Base-by-base conservation (phyloP, 2,888 invertebrate genomes). In the Entomobrya proxima region DNA sequence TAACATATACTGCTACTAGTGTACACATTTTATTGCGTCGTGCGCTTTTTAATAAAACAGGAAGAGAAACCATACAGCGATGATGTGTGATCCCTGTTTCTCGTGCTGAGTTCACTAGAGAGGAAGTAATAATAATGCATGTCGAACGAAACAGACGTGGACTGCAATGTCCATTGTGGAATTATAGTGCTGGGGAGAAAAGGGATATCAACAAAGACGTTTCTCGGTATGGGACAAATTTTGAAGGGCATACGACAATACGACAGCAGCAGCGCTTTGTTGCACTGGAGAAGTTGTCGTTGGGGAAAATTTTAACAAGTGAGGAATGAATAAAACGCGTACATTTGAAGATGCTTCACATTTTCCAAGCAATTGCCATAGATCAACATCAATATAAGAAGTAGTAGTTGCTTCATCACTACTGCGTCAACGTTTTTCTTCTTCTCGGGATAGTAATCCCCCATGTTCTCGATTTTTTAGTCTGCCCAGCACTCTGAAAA, bases 401-500 rank as follows among this genome's bases (percentile, higher is more conserved):
- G 27, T 7, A 52, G 18, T 24, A 11, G 13, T 24, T 30, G 30
- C 30, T 30, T 3, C 2, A 24, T 30, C 21, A 5, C 15, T 30
- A 58, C 30, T 27, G 58, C 58, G 13, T 58, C 58, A 58, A 58
- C 58, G 13, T 30, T 58, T 13, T 58, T 30, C 30, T 58, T 13
- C 9, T 55, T n/a, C n/a, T n/a, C n/a, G n/a, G n/a, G n/a, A n/a
- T n/a, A n/a, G n/a, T n/a, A n/a, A 11, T 27, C 27, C 9, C 15
- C n/a, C 7, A 50, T 5, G 18, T n/a, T 27, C 58, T 24, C 58
- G 6, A 15, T 58, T 58, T 58, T 30, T 27, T 58, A 58, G 58
- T 58, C 58, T 58, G 58, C 9, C 18, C 58, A 58, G 30, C 58
- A n/a, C 58, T 58, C 30, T 58, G 30, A 58, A 58, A 58, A 58